phyloP scores from a whole-genome alignment of 2,113 vertebrate genomes.

The Cinclus mexicanus region DNA sequence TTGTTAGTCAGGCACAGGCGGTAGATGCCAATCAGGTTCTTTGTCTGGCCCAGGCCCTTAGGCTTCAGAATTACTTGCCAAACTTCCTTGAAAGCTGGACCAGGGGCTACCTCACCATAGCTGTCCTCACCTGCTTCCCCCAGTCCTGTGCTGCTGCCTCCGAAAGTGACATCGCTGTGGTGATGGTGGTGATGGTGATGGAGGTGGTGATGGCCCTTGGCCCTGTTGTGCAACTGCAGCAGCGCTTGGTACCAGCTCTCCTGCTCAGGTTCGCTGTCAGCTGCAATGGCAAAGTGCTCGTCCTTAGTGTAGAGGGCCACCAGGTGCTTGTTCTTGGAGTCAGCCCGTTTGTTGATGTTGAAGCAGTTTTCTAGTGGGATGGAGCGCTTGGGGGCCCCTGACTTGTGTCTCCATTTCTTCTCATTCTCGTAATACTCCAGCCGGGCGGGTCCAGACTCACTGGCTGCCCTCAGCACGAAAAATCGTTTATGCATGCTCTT shows the following conservation, averaged over 20 bases:
- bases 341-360: constrained; percentile 90
- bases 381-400: constrained; percentile 87
- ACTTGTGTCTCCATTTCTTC: constrained; percentile 93
- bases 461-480: constrained; percentile 87
- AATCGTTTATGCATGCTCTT: constrained; percentile 94
- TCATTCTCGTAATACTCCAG: constrained; percentile 93
- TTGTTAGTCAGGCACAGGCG: constrained; percentile 89
- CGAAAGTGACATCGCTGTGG: constrained; percentile 66
- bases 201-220: constrained; percentile 79
- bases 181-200: constrained; percentile 69
- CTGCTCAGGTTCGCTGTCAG: constrained; percentile 86
- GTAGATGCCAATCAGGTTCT: constrained; percentile 91
- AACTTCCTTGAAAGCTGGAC: constrained; percentile 88
- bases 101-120: constrained; percentile 80
- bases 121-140: constrained; percentile 77
- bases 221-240: constrained; percentile 85
- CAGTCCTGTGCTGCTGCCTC: constrained; percentile 48
- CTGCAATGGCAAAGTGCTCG: constrained; percentile 88
- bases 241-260: constrained; percentile 88
- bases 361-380: constrained; percentile 89
- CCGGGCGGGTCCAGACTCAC: constrained; percentile 84
- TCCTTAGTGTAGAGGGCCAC: constrained; percentile 90
- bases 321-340: constrained; percentile 92
- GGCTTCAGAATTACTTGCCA: constrained; percentile 93
- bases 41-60: constrained; percentile 88